Percentiles rank a stretch among this genome's conserved stretches.
Evolutionary conservation across 2,797 vertebrate species (phyloP).

Genomic region (Saxicola maurus): DNA sequence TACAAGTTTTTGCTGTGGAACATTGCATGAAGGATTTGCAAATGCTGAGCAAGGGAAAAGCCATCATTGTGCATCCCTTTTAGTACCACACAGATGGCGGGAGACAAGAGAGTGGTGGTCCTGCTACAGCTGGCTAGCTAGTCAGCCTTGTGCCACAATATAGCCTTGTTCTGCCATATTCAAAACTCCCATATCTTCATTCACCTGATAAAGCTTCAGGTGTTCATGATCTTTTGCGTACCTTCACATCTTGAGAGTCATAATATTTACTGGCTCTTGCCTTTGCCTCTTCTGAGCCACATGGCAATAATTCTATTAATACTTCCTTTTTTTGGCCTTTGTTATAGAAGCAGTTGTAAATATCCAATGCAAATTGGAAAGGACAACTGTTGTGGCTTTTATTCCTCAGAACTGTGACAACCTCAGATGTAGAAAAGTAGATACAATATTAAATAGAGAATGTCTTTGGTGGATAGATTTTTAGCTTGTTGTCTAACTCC

Average conservation of each 20-base stretch:
- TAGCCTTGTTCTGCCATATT: fast-evolving
- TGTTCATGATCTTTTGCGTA: neutral
- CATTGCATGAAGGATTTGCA: neutral
- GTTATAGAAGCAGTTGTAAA: neutral
- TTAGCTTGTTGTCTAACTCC: neutral
- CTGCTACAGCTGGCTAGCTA: neutral
- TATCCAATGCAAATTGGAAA: neutral
- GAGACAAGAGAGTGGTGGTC: neutral
- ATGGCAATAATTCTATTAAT: neutral
- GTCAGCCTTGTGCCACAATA: neutral
- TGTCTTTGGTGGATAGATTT: neutral
- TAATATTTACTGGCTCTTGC: neutral
- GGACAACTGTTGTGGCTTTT: neutral
- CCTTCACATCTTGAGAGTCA: neutral
- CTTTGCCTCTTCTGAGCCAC: neutral
- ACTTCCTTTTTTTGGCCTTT: neutral
- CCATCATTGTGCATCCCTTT: neutral
- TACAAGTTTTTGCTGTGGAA: neutral
- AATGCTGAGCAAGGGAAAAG: neutral
- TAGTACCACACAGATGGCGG: neutral
- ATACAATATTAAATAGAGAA: neutral
- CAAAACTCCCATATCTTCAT: neutral
- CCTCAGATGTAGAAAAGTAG: neutral
- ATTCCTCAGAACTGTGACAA: neutral
- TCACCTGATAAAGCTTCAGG: neutral